Base-by-base conservation (phyloP, 2,113 vertebrate species). In the Rhipidura dahli region DNA sequence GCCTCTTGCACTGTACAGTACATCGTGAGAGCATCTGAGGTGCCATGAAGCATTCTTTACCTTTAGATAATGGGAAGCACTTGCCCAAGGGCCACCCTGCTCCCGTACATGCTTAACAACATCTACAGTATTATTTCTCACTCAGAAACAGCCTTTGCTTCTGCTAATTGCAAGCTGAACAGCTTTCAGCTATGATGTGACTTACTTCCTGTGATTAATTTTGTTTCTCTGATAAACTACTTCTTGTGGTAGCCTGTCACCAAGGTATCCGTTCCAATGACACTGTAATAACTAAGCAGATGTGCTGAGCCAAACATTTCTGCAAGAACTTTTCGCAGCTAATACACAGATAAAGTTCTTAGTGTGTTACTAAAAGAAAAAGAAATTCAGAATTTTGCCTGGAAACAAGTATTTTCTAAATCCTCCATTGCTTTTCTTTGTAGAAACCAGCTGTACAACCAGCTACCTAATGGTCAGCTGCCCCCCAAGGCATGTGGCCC, bases 361-460 rank as follows among this genome's bases (percentile, higher is more conserved):
- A 59, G 9, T 20, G 11, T 73, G 72, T 10, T 76, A 49, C n/a
- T 84, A 89, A 64, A 71, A 77, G 20, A 31, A 68, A 54, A 79
- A 75, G 27, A 39, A 65, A 6, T 31, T 17, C 24, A 40, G 19
- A 28, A 19, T 79, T 85, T 87, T 71, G 19, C 31, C 47, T 77
- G 51, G 53, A 80, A 60, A 64, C 2, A 51, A 81, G 4, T 42
- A 23, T 49, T 78, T 92, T 88, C 57, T 4, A 84, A 85, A 77
- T 64, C 50, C 15, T 50, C 12, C 1, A 23, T 83, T 93, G 42
- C 56, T 89, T 94, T 94, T 92, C 61, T 96, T 94, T 87, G 22
- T 80, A 98, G 98, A 85, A 97, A 96, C 60, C 98, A 96, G n/a
- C 57, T 87, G 2, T 88, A 93, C 90, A 94, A 95, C 71, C 97